phyloP scores from a whole-genome alignment of 2,797 vertebrate genomes.

The Pyrocephalus nanus region DNA sequence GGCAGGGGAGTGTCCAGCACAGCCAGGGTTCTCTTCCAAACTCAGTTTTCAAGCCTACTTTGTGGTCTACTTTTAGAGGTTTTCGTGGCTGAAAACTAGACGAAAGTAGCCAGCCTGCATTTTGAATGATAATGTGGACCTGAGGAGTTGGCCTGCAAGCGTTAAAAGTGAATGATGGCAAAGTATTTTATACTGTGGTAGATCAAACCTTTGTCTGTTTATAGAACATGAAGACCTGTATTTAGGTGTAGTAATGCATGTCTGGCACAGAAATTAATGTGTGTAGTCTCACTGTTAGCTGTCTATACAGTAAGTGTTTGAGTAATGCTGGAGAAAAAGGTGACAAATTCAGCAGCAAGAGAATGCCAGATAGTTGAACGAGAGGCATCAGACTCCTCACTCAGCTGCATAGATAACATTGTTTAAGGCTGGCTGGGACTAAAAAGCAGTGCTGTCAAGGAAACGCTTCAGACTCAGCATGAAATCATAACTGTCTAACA shows the following conservation, averaged over 20 bases:
- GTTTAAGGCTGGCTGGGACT: neutral
- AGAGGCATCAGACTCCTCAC: neutral
- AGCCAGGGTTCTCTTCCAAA: neutral
- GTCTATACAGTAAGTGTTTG: neutral
- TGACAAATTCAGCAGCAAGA: neutral
- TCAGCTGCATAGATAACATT: neutral
- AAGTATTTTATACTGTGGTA: neutral
- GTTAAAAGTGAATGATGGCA: neutral
- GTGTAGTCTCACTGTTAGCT: neutral
- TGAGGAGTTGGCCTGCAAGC: neutral
- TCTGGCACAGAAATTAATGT: neutral
- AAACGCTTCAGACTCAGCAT: neutral
- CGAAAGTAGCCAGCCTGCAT: neutral
- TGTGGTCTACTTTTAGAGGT: neutral
- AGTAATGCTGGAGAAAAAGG: neutral
- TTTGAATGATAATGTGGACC: neutral
- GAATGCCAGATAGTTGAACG: neutral
- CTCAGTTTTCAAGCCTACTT: neutral
- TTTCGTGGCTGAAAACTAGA: neutral
- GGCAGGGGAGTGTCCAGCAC: rapidly evolving
- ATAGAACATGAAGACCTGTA: neutral
- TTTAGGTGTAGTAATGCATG: neutral
- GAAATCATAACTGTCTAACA: neutral
- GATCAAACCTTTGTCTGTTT: neutral
- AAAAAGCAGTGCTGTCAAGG: neutral